Conservation (phyloP, 2,797 vertebrate species). For the Pseudochirops cupreus region DNA sequence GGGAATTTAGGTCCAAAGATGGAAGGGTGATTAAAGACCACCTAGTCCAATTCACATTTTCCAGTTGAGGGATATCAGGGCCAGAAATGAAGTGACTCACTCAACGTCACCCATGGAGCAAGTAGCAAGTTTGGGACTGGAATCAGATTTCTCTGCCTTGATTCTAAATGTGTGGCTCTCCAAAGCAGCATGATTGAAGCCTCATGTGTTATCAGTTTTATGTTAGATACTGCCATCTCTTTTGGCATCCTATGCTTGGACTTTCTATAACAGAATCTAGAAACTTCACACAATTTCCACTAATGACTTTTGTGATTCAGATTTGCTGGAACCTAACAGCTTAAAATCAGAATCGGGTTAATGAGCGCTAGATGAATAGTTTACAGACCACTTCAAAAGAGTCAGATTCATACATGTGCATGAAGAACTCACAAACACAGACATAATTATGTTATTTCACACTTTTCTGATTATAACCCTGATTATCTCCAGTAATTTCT, state of each 20-base stretch:
- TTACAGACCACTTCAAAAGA: constrained; percentile 19
- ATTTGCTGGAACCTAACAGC: neutral
- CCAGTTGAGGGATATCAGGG: neutral
- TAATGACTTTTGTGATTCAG: constrained; percentile 29
- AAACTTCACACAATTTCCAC: neutral
- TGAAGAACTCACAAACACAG: too few species aligned
- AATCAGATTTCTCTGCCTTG: neutral
- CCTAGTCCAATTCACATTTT: neutral
- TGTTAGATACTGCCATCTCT: neutral
- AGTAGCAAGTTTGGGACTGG: neutral
- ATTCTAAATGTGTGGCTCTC: neutral
- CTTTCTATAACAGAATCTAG: neutral
- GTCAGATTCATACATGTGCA: neutral
- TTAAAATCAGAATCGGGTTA: constrained; percentile 64
- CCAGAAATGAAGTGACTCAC: neutral
- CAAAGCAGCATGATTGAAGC: neutral
- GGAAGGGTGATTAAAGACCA: neutral
- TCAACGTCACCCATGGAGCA: neutral
- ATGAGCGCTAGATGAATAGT: constrained; percentile 43
- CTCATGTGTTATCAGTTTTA: neutral
- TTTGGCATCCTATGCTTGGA: neutral
- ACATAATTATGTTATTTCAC: neutral
- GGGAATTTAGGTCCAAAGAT: neutral
- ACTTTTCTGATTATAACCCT: neutral
- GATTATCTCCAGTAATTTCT: neutral